phyloP scores from a whole-genome alignment of 2,113 vertebrate species.

The Nycticorax nycticorax region DNA sequence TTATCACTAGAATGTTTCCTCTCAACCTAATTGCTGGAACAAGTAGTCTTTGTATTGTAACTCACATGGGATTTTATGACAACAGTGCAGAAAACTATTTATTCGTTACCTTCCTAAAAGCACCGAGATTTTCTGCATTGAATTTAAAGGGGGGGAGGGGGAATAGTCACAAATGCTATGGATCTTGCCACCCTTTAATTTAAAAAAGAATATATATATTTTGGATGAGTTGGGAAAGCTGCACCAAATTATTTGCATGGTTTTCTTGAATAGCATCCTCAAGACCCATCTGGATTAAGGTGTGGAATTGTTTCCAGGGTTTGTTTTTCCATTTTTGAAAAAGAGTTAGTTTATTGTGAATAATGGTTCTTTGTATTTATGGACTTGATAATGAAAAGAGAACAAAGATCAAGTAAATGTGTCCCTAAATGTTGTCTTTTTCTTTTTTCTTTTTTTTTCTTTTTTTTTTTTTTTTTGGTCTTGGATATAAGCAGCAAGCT shows the following conservation, averaged over 20 bases:
- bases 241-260: conserved; percentile 77
- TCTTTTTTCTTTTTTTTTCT: fast-evolving
- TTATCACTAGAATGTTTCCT: conserved; percentile 72
- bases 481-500: conserved; percentile 45
- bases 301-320: conserved; percentile 68
- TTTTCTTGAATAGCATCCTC: conserved; percentile 70
- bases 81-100: conserved; percentile 56
- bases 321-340: conserved; percentile 70
- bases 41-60: conserved; percentile 66
- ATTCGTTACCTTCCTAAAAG: conserved; percentile 43
- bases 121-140: conserved; percentile 59
- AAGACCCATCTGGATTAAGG: conserved; percentile 60
- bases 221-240: conserved; percentile 69
- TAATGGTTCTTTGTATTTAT: conserved; percentile 83
- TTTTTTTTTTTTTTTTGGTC: neutral
- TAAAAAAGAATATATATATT: conserved; percentile 47
- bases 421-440: conserved; percentile 66
- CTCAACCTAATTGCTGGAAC: conserved; percentile 68
- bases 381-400: conserved; percentile 74
- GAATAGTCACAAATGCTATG: conserved; percentile 55
- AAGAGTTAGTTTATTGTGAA: conserved; percentile 79
- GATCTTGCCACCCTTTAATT: conserved; percentile 70
- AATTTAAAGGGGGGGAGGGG: neutral
- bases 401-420: conserved; percentile 71
- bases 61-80: conserved; percentile 53